phyloP scores from a whole-genome alignment of 2,113 vertebrate genomes.

The Solenodon paradoxus region DNA sequence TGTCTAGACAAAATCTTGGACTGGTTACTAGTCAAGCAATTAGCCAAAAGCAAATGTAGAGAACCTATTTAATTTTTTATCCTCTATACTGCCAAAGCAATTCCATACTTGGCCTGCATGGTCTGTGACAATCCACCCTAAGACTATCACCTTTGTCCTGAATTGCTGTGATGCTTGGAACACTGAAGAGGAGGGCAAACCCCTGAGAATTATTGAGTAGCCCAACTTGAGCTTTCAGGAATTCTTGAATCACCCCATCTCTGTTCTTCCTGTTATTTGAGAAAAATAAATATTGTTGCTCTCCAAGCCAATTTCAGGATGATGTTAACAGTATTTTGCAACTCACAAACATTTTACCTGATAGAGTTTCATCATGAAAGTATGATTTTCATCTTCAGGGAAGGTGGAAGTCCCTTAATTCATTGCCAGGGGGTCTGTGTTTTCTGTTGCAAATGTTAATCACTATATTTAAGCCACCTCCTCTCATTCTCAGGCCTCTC shows the following conservation, averaged over 20 bases:
- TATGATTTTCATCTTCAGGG: background rate
- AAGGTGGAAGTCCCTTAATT: background rate
- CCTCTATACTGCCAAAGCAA: background rate
- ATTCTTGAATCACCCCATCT: background rate
- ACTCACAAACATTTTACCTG: background rate
- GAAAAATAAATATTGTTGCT: background rate
- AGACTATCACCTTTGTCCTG: background rate
- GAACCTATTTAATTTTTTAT: background rate
- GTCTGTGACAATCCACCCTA: no score
- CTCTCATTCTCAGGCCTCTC: background rate
- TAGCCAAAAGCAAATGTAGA: background rate
- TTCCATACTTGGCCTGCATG: background rate
- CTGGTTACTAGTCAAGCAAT: background rate
- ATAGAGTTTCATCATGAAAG: background rate
- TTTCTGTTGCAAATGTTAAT: background rate
- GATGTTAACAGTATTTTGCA: background rate
- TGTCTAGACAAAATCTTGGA: constrained; percentile 15
- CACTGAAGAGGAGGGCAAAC: background rate
- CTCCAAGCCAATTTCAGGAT: background rate
- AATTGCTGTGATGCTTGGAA: background rate
- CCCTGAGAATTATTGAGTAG: background rate
- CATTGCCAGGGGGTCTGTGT: background rate
- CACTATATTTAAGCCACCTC: background rate
- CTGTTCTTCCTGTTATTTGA: background rate
- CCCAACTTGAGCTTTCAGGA: background rate